These are phyloP conservation scores for Mormyrops attenuatus DNA, from an alignment of 2,797 vertebrate genomes.

Conservation along the genomic window DNA sequence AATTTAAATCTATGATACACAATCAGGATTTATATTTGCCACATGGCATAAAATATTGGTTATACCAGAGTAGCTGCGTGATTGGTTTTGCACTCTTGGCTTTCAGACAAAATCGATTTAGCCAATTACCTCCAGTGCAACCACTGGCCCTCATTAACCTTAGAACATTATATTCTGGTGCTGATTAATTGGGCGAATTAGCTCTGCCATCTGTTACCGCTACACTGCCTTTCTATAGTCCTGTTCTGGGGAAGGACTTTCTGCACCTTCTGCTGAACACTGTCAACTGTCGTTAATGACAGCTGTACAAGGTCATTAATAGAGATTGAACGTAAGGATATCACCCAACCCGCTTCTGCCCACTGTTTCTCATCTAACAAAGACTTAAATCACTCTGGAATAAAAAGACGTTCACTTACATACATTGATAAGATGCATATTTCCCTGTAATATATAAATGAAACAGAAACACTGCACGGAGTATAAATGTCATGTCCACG, in stretches of 20 bases:
- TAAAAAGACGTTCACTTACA: background rate
- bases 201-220: constrained; percentile 51
- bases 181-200: constrained; percentile 56
- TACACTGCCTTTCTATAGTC: constrained; percentile 25
- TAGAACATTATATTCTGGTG: constrained; percentile 51
- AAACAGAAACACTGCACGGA: background rate
- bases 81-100: constrained; percentile 41
- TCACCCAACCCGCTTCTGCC: background rate
- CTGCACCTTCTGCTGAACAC: constrained; percentile 42
- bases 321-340: background rate
- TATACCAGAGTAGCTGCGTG: constrained; percentile 44
- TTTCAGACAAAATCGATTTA: constrained; percentile 43
- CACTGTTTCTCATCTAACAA: background rate
- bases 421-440: background rate
- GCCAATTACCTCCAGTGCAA: constrained; percentile 47
- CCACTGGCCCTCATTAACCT: constrained; percentile 53
- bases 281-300: background rate
- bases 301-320: background rate
- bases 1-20: constrained; percentile 40
- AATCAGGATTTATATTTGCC: constrained; percentile 48
- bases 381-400: background rate
- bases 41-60: constrained; percentile 44
- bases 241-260: background rate
- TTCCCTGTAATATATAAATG: background rate
- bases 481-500: background rate